Base-by-base conservation (phyloP, 2,797 vertebrate genomes). In the Xenentodon cancila region DNA sequence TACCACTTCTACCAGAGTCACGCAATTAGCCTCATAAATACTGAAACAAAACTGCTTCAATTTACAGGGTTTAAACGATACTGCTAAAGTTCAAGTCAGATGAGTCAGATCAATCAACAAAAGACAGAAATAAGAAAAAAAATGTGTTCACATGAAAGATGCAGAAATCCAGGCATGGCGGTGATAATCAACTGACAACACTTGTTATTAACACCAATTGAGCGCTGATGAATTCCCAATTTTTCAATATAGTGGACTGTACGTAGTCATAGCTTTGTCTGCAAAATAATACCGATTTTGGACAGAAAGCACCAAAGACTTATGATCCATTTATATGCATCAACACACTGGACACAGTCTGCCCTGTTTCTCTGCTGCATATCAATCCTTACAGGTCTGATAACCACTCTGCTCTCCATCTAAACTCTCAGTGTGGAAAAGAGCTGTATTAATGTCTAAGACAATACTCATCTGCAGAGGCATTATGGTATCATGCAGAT, bases 31-130 rank as follows among this genome's bases (percentile, higher is more conserved):
- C 58, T 59, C 50, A 67, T 55, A 76, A 82, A 87, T 82, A 86
- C 80, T 81, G 64, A 71, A 68, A 75, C 56, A 30, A 30, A 25
- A 25, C 3, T 77, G 73, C 59, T 25, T 25, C 5, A 25, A 25
- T 25, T 25, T 81, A 78, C 30, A 30, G 25, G 25, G 25, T 80
- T 84, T 82, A 80, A 81, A 85, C 66, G 80, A 56, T 53, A 67
- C 68, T 76, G 79, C 79, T 77, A 72, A 84, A 85, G 80, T 73
- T 77, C 5, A 12, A 71, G 59, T 77, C 66, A 73, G 65, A 75
- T 65, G 79, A 70, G 82, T 60, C 46, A 63, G 77, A 73, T 68
- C 22, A 64, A 62, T 54, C 54, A 67, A 43, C 59, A 45, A 71
- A 52, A 62, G 50, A 22, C 50, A 8, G 7, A 30, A 5, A 30